Evolutionary conservation across 2,888 invertebrate species (phyloP).

Genomic region (Oscheius myriophilus): DNA sequence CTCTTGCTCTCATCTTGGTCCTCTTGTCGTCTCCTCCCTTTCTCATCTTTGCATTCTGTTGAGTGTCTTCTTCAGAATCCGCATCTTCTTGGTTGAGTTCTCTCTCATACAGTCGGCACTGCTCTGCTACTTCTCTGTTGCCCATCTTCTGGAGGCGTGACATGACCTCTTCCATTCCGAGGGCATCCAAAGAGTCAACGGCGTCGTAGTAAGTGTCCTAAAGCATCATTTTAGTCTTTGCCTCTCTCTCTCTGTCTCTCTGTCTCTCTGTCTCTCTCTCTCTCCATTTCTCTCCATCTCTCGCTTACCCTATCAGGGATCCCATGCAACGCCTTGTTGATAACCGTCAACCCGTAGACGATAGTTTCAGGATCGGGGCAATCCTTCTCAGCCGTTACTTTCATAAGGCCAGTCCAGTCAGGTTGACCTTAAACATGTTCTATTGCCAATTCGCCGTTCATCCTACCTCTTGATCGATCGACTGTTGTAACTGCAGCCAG

Average conservation of each 20-base stretch:
- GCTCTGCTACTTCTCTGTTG: slow-evolving; percentile 54
- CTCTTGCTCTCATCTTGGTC: slow-evolving; percentile 41
- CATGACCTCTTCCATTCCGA: slow-evolving; percentile 73
- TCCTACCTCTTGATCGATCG: slow-evolving; percentile 75
- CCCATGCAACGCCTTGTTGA: slow-evolving; percentile 77
- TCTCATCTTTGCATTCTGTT: slow-evolving; percentile 53
- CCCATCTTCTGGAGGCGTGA: slow-evolving; percentile 34
- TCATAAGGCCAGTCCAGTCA: slow-evolving; percentile 84
- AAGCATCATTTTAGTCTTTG: slow-evolving; percentile 35
- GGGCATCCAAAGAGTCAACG: slow-evolving; percentile 92
- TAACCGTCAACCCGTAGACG: slow-evolving; percentile 92
- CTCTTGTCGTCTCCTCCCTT: slow-evolving; percentile 26
- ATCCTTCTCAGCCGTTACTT: slow-evolving; percentile 89
- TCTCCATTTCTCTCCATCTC: too few species aligned
- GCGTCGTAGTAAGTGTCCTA: slow-evolving; percentile 97
- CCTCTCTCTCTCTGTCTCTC: not conserved
- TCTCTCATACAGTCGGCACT: slow-evolving; percentile 68
- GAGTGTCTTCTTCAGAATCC: slow-evolving; percentile 58
- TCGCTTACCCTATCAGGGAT: slow-evolving; percentile 66
- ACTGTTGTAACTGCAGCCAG: slow-evolving; percentile 88
- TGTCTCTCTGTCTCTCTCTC: not conserved
- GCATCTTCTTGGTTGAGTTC: slow-evolving; percentile 66
- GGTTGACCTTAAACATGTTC: slow-evolving; percentile 73
- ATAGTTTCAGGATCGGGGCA: slow-evolving; percentile 91
- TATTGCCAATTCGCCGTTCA: not conserved